Percentiles rank a stretch among this genome's conserved stretches.
Conservation (phyloP, 1,140 invertebrate species). For the Hylyphantes graminicola region DNA sequence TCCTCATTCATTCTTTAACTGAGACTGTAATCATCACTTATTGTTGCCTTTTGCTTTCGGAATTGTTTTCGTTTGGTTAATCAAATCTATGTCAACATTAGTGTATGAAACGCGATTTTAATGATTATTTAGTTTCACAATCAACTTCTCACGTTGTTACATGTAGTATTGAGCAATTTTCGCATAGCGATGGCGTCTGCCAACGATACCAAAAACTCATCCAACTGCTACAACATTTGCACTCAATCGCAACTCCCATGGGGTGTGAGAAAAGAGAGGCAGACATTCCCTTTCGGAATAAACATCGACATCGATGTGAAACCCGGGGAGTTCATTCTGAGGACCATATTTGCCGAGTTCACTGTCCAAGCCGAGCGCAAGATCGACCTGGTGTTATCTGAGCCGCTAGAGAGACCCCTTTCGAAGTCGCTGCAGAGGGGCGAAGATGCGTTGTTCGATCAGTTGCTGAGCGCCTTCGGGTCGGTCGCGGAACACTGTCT, state of each 20-base stretch:
- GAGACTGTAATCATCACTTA: too few species aligned
- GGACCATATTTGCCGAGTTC: conserved; percentile 93
- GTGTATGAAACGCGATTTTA: too few species aligned
- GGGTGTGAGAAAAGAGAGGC: conserved; percentile 82
- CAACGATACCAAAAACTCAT: conserved; percentile 35
- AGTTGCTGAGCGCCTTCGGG: conserved; percentile 91
- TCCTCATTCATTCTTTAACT: too few species aligned
- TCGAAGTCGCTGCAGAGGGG: conserved; percentile 94
- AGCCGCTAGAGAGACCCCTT: conserved; percentile 87
- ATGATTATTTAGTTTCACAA: too few species aligned
- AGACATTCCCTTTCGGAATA: conserved; percentile 69
- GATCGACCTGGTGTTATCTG: conserved; percentile 93
- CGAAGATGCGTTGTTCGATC: conserved; percentile 95
- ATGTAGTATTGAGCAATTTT: too few species aligned
- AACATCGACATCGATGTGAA: conserved; percentile 63
- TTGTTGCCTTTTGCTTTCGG: too few species aligned
- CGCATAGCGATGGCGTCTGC: conserved; percentile 7
- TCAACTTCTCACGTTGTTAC: too few species aligned
- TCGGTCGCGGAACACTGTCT: conserved; percentile 96
- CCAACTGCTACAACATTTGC: conserved; percentile 53
- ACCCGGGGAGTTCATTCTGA: conserved; percentile 95
- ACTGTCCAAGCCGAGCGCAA: conserved; percentile 92
- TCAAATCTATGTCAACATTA: too few species aligned
- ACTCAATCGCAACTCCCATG: conserved; percentile 74
- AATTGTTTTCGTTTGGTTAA: too few species aligned